phyloP scores from a whole-genome alignment of 1,140 invertebrate species.

The Sycophaga agraensis region DNA sequence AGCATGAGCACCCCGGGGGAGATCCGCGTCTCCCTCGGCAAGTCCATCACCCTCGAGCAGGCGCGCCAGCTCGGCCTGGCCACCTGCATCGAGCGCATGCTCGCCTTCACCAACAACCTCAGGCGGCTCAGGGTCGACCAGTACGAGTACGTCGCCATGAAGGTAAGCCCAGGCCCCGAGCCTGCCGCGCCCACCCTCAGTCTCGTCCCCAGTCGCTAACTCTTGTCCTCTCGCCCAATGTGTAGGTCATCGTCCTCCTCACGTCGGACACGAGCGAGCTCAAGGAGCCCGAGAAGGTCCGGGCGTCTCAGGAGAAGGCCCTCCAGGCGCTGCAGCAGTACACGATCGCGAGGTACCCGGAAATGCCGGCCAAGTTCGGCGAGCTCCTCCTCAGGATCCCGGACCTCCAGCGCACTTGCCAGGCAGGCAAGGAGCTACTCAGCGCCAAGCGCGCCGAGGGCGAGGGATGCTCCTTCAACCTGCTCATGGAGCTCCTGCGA shows the following conservation, averaged over 20 bases:
- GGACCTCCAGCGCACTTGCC: conserved; percentile 90
- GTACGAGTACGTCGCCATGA: conserved; percentile 96
- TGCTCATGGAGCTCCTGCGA: conserved; percentile 91
- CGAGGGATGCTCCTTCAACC: conserved; percentile 87
- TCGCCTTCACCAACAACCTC: conserved; percentile 91
- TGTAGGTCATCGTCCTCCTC: conserved; percentile 80
- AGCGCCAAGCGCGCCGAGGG: conserved; percentile 82
- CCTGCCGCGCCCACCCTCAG: too few relatives aligned
- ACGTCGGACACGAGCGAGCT: conserved; percentile 92
- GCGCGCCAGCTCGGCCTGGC: conserved; percentile 70
- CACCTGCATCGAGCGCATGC: conserved; percentile 89
- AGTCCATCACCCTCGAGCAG: conserved; percentile 75
- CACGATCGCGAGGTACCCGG: conserved; percentile 86
- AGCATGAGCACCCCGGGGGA: conserved; percentile 84
- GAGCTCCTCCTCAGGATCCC: conserved; percentile 90
- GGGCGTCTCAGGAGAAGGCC: conserved; percentile 90
- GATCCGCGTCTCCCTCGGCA: conserved; percentile 76
- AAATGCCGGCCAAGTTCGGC: conserved; percentile 91
- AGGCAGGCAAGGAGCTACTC: conserved; percentile 91
- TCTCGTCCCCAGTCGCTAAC: too few relatives aligned
- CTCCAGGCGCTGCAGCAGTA: conserved; percentile 90
- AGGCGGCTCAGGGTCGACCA: conserved; percentile 87
- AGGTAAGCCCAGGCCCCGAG: conserved; percentile 57
- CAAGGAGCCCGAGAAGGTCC: conserved; percentile 86
- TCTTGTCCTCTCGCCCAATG: not conserved